These are phyloP conservation scores for Phylloscopus trochilus DNA, from an alignment of 2,113 vertebrate species.

Conservation along the genomic window DNA sequence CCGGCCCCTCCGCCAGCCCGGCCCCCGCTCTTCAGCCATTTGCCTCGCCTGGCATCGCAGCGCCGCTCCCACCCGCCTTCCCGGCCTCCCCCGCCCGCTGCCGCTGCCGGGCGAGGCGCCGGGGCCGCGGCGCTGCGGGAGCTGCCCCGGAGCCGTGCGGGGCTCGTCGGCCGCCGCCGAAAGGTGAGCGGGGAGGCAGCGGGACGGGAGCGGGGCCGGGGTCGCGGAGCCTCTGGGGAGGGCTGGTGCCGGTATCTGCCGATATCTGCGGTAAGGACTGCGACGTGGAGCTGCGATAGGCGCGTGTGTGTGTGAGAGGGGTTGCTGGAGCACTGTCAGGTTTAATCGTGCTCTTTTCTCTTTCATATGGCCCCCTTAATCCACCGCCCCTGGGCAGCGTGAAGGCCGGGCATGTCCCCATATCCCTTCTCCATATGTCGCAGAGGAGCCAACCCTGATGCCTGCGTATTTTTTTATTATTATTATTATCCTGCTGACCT, in stretches of 20 bases:
- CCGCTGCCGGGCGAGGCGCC: not conserved
- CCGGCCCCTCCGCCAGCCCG: not conserved
- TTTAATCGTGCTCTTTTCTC: not conserved
- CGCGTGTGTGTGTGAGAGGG: not conserved
- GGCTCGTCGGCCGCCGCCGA: not conserved
- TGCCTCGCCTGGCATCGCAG: not conserved
- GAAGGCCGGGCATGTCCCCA: not conserved
- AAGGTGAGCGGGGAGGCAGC: not conserved
- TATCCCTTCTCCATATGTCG: not conserved
- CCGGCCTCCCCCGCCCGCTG: not conserved
- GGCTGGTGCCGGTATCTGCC: not conserved
- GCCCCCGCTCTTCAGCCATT: conserved; percentile 19
- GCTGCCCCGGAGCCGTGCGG: not conserved
- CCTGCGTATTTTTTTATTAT: not conserved
- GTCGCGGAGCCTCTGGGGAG: not conserved
- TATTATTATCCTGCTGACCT: not conserved
- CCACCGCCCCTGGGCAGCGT: not conserved
- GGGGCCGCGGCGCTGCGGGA: not conserved
- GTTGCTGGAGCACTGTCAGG: not conserved
- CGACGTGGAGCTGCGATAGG: not conserved
- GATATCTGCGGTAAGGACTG: not conserved
- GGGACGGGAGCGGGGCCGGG: not conserved
- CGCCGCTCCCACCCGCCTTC: not conserved
- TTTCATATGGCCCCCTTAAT: not conserved
- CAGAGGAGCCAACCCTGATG: not conserved